Evolutionary conservation across 2,888 invertebrate species (phyloP), one percentile per base, ranked within the genome.

Genomic region (Petrolisthes manimaculis): DNA sequence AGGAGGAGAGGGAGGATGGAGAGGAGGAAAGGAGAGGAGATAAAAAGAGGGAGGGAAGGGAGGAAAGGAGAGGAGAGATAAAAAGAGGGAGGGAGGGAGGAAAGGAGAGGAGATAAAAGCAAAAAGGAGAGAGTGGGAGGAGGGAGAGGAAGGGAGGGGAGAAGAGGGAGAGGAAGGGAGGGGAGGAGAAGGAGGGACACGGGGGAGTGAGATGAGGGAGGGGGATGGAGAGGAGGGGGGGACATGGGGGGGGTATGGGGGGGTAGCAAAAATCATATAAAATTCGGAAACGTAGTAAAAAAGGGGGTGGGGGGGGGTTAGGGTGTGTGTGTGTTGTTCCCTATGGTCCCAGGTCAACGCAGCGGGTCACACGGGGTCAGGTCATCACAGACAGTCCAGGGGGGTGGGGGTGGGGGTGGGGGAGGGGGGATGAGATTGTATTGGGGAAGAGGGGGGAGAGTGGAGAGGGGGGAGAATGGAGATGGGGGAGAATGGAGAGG

Each of bases 321-420:
- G n/a, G n/a, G n/a, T n/a, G n/a, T n/a, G n/a, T n/a, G n/a, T n/a
- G n/a, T n/a, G n/a, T n/a, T n/a, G n/a, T 61, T 12, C 54, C 77
- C 77, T 54, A 56, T 53, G 37, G 24, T 18, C 21, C 61, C 51
- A 78, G 51, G 24, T 79, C 78, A 67, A 37, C 83, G 24, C 18
- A 77, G 78, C 83, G 86, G 86, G 86, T 86, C 74, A 86, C 86
- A 78, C 83, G 82, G 67, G 54, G 83, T 83, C 83, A 82, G 78
- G 83, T 83, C 83, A 86, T 78, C 86, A 86, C 86, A 86, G 86
- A 8, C n/a, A 54, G 79, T 37, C 37, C 37, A 37, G 55, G 81
- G 21, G 74, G 81, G 24, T 14, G 24, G 71, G 71, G 6, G 71
- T 6, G 4, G 2, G 6, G 71, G 71, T 3, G 71, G n/a, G 6